These are phyloP conservation scores for Bombus cullumanus DNA, from an alignment of 1,140 invertebrate genomes.

Conservation along the genomic window DNA sequence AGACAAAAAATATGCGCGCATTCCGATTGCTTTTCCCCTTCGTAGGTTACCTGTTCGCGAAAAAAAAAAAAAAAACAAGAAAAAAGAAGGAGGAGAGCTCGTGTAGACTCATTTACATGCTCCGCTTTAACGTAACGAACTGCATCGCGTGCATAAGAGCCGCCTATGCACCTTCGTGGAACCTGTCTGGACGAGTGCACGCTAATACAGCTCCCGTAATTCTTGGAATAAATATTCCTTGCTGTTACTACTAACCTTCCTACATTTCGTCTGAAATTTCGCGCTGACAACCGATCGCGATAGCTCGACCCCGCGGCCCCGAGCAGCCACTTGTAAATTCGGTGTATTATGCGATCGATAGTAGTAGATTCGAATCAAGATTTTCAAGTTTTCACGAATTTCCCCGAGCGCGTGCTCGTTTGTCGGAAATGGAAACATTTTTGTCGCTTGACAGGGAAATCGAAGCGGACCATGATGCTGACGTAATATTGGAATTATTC, in stretches of 20 bases:
- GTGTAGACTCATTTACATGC: slow-evolving; percentile 54
- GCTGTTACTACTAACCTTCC: slow-evolving; percentile 62
- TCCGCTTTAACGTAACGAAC: slow-evolving; percentile 62
- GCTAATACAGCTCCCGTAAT: slow-evolving; percentile 59
- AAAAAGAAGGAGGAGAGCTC: slow-evolving; percentile 12
- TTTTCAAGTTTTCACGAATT: neutral
- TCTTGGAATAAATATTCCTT: slow-evolving; percentile 57
- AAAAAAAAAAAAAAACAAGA: too few species aligned
- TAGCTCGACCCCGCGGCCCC: neutral
- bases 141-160: slow-evolving; percentile 54
- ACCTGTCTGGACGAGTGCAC: slow-evolving; percentile 46
- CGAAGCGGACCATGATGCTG: too few species aligned
- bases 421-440: neutral
- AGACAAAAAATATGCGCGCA: neutral
- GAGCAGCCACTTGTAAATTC: slow-evolving; percentile 1
- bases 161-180: slow-evolving; percentile 53
- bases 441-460: neutral
- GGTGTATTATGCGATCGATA: neutral
- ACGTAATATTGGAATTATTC: neutral
- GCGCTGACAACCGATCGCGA: slow-evolving; percentile 39
- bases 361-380: neutral
- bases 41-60: neutral
- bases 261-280: slow-evolving; percentile 48
- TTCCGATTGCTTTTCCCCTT: neutral
- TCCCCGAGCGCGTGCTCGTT: neutral